Conservation (phyloP, 2,113 vertebrate species). For the Pardalotus punctatus region DNA sequence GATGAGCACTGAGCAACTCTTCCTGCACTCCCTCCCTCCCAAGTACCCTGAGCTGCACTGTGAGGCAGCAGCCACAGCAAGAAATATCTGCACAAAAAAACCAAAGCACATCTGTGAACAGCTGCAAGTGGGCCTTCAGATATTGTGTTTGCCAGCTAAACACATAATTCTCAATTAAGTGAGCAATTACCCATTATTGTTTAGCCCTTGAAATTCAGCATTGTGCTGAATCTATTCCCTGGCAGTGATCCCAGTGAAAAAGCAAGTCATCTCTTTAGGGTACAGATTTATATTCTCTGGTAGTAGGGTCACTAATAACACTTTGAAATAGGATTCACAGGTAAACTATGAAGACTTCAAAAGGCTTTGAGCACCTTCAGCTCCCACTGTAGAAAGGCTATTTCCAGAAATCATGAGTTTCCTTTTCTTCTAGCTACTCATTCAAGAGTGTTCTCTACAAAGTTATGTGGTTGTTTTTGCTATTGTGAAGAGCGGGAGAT, state of each 20-base stretch:
- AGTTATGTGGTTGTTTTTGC: neutral
- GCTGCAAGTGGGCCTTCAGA: neutral
- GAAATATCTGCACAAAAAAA: neutral
- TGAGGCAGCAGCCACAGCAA: neutral
- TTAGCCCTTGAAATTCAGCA: neutral
- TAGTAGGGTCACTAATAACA: neutral
- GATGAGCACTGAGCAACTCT: conserved; percentile 28
- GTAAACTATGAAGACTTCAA: neutral
- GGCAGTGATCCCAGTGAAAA: conserved; percentile 5
- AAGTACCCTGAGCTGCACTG: neutral
- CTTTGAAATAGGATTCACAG: neutral
- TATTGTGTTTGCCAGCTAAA: conserved; percentile 19
- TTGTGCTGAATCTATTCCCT: conserved; percentile 32
- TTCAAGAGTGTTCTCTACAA: neutral
- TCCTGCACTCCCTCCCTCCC: neutral
- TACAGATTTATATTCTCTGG: neutral
- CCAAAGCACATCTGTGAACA: neutral
- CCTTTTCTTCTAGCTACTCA: neutral
- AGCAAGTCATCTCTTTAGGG: conserved; percentile 4
- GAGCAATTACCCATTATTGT: conserved; percentile 43
- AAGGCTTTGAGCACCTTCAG: neutral
- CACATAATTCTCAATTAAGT: conserved; percentile 57
- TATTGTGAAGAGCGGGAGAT: neutral
- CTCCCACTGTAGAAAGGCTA: neutral
- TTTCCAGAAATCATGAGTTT: neutral